phyloP scores from a whole-genome alignment of 1,140 invertebrate genomes.

The Drosophila willistoni region DNA sequence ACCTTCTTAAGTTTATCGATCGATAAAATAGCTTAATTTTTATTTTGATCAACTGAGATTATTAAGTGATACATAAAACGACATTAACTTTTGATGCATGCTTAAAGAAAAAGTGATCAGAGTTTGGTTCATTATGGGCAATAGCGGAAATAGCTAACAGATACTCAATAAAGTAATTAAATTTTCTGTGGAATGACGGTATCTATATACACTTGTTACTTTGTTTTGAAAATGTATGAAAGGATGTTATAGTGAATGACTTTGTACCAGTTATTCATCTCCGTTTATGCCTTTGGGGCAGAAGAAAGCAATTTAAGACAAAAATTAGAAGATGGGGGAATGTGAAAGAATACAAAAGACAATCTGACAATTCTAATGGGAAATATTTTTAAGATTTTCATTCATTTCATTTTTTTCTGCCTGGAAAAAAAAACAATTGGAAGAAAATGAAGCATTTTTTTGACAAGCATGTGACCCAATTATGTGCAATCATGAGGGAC shows the following conservation, averaged over 20 bases:
- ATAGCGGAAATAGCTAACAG: too few relatives aligned
- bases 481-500: conserved; percentile 65
- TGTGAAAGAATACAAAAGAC: conserved; percentile 38
- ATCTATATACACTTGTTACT: background rate
- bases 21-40: too few relatives aligned
- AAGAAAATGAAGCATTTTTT: conserved; percentile 39
- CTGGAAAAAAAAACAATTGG: background rate
- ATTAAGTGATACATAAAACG: too few relatives aligned
- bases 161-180: too few relatives aligned
- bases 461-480: conserved; percentile 80
- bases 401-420: background rate
- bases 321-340: conserved; percentile 7
- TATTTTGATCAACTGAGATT: too few relatives aligned
- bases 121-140: too few relatives aligned
- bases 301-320: conserved; percentile 69
- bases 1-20: background rate
- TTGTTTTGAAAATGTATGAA: background rate
- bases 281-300: conserved; percentile 15
- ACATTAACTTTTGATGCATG: too few relatives aligned
- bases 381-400: conserved; percentile 51
- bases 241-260: background rate
- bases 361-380: conserved; percentile 75
- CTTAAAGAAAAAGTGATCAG: too few relatives aligned
- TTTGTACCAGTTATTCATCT: background rate
- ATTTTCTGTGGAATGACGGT: too few relatives aligned